Base-by-base conservation (phyloP, 1,140 invertebrate genomes). In the fruit fly (Drosophila melanogaster) region DNA sequence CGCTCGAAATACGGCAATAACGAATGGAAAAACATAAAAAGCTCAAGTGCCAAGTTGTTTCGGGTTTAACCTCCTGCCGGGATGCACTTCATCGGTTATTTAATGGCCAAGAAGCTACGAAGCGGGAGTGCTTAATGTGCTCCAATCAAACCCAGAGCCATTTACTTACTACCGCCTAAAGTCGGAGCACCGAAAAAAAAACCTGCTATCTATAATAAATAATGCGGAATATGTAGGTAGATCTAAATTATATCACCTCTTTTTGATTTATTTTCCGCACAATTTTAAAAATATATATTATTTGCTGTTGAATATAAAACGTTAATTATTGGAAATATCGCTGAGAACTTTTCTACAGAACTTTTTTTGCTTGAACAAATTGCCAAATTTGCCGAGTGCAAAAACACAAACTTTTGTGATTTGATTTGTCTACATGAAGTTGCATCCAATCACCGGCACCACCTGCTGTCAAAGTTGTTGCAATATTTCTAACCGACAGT, bases 1-100 rank as follows among this genome's bases (percentile, higher is more conserved):
- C 38, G 65, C 61, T 87, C 87, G 65, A 77, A 77, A 50, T 69
- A 67, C 73, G 67, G 64, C 74, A 70, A 77, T 69, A 77, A 77
- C 73, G 74, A 77, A 76, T 58, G 60, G 64, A 44, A 51, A 64
- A 76, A 66, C 72, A 66, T 66, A 66, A 76, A 72, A 46, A 77
- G 54, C 61, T 66, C 53, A 47, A 58, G 54, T 30, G 71, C 17
- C 30, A 26, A 56, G 44, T 43, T 38, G 44, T 55, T 50, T 61
- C 49, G n/a, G 14, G 46, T 12, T 40, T 46, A 69, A 59, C 7
- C 55, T 26, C 67, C 15, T 41, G 58, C 35, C 49, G 54, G 53
- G 35, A 58, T 66, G 71, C 72, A 58, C 53, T 76, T 76, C 66
- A 46, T 51, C 64, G 46, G 46, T 26, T 64, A 33, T 67, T 67